Evolutionary conservation across 2,888 invertebrate species (phyloP), one percentile per base, ranked within the genome.

Genomic region (Diplazon laetatorius): DNA sequence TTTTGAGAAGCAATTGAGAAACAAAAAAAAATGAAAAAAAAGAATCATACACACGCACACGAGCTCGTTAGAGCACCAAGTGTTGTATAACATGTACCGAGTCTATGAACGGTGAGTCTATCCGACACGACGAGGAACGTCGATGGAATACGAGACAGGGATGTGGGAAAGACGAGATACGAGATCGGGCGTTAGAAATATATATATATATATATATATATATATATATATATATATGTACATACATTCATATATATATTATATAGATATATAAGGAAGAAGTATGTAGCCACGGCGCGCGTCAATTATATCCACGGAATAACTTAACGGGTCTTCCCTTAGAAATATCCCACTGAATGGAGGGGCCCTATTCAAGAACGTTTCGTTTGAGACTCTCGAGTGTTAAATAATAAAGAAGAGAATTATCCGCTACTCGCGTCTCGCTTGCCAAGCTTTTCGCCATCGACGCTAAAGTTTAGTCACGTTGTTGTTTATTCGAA

Each of bases 251-350:
- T n/a, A n/a, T n/a, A n/a, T n/a, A n/a, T n/a, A n/a, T n/a, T n/a
- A n/a, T n/a, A n/a, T n/a, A n/a, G n/a, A n/a, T n/a, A 55, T 44
- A 16, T 48, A 55, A 46, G 35, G 55, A 25, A 50, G 48, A 14
- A 39, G 62, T 69, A 50, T 73, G 55, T 65, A 55, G 76, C 18
- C 50, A 50, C 69, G 52, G 60, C 72, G 78, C 87, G 84, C 89
- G 88, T 90, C 89, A 89, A 90, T 89, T 90, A 90, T 90, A 89
- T 89, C 88, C 88, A 86, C 86, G 87, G 90, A 90, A 90, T 90
- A 89, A 89, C 87, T 90, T 89, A 89, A 90, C 89, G 89, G 89
- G 71, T 74, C 78, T 88, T 89, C 90, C 89, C 78, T 89, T 89
- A 87, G 88, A 90, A 90, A 88, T 72, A 81, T 74, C 80, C 69